A percentile compares a stretch with the other conserved stretches of the same genome.
These are phyloP conservation scores for Oeneis ivallda DNA, from an alignment of 2,888 invertebrate species.

Conservation along the genomic window DNA sequence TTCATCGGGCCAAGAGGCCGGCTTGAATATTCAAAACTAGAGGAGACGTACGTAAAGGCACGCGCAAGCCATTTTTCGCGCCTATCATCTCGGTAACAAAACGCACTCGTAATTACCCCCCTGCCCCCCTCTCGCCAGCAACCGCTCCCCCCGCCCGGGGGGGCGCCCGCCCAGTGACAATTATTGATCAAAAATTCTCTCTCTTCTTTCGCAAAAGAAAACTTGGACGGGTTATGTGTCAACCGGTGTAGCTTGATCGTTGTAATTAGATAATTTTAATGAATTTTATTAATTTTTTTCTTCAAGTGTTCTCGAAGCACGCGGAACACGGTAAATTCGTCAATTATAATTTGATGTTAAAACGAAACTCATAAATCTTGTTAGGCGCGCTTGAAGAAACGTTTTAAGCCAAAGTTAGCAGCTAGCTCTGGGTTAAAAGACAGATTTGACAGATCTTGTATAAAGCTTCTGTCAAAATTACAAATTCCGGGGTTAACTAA, in stretches of 20 bases:
- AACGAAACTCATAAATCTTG: background rate
- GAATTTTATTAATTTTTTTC: slow-evolving; percentile 34
- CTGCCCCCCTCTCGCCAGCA: slow-evolving; percentile 46
- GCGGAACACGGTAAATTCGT: too few species aligned
- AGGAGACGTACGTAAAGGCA: slow-evolving; percentile 79
- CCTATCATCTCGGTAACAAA: slow-evolving; percentile 82
- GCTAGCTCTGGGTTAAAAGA: too few species aligned
- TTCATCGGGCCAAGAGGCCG: slow-evolving; percentile 78
- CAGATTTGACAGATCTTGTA: too few species aligned
- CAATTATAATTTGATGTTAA: background rate
- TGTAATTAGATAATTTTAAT: slow-evolving; percentile 71
- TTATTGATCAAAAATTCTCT: slow-evolving; percentile 87
- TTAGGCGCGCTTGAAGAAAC: too few species aligned
- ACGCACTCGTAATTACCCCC: slow-evolving; percentile 82
- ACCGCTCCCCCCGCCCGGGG: slow-evolving; percentile 50
- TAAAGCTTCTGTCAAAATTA: too few species aligned
- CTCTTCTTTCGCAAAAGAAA: slow-evolving; percentile 83
- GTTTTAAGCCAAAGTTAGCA: too few species aligned
- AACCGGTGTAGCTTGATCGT: slow-evolving; percentile 73
- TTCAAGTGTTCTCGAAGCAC: too few species aligned
- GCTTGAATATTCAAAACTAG: slow-evolving; percentile 81
- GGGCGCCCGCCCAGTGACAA: slow-evolving; percentile 83
- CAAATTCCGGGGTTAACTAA: too few species aligned
- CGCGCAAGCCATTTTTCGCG: slow-evolving; percentile 82
- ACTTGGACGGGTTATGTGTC: slow-evolving; percentile 82